Evolutionary conservation across 2,113 vertebrate species (phyloP).

Genomic region (Thomomys bottae): DNA sequence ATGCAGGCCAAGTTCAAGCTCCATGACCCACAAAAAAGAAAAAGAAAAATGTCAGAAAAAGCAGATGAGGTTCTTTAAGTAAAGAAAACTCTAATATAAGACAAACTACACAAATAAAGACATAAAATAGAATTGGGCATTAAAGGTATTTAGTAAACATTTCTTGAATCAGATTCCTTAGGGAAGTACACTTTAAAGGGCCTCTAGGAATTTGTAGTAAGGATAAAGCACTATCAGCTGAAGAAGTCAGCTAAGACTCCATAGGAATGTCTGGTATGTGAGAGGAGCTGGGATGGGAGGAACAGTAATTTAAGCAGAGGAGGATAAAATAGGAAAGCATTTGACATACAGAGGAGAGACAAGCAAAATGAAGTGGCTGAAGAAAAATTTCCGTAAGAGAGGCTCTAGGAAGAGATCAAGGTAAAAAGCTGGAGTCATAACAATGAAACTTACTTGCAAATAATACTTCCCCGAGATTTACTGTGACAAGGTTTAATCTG

Average conservation of each 20-base stretch:
- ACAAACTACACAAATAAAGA: constrained; percentile 28
- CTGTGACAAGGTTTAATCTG: constrained; percentile 99
- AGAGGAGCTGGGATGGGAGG: background rate
- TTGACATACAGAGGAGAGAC: background rate
- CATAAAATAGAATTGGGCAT: background rate
- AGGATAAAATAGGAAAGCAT: background rate
- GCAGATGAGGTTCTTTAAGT: background rate
- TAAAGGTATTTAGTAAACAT: constrained; percentile 25
- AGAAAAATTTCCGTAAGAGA: background rate
- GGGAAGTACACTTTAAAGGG: background rate
- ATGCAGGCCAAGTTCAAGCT: no score
- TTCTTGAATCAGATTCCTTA: constrained; percentile 45
- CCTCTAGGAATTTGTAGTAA: background rate
- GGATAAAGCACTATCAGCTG: constrained; percentile 16
- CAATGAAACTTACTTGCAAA: constrained; percentile 94
- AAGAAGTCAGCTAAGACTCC: constrained; percentile 28
- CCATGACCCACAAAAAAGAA: constrained; percentile 34
- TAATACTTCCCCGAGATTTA: constrained; percentile 95
- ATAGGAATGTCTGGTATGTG: constrained; percentile 7
- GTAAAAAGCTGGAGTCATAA: background rate
- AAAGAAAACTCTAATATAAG: background rate
- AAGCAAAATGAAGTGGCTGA: background rate
- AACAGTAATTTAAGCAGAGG: background rate
- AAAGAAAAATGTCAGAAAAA: no score
- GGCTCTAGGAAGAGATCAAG: background rate